Conservation (phyloP, 1,140 invertebrate genomes). For the Maniola jurtina region DNA sequence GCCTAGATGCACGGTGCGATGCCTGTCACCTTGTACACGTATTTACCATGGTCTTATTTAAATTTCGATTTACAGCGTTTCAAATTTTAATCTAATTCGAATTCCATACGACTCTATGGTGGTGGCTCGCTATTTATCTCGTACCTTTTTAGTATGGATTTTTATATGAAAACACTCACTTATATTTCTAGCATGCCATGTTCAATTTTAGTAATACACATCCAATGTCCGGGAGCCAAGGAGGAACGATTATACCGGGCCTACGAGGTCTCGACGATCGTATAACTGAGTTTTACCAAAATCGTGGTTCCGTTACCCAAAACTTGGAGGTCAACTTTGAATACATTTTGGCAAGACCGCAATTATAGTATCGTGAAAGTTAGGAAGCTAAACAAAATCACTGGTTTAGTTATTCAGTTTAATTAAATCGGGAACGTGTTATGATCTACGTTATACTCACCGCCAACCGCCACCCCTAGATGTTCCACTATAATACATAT, state of each 20-base stretch:
- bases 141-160: slow-evolving; percentile 34
- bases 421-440: slow-evolving; percentile 31
- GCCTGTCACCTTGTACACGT: slow-evolving; percentile 38
- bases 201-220: slow-evolving; percentile 48
- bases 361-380: slow-evolving; percentile 49
- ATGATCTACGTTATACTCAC: slow-evolving; percentile 49
- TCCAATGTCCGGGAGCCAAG: slow-evolving; percentile 61
- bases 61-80: slow-evolving; percentile 30
- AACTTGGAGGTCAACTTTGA: not conserved
- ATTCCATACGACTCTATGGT: slow-evolving; percentile 58
- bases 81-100: slow-evolving; percentile 41
- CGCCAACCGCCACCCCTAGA: slow-evolving; percentile 30
- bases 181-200: slow-evolving; percentile 66
- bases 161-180: slow-evolving; percentile 45
- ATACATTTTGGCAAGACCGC: slow-evolving; percentile 31
- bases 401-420: slow-evolving; percentile 39
- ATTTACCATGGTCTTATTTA: slow-evolving; percentile 26
- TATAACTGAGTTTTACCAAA: slow-evolving; percentile 41
- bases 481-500: slow-evolving; percentile 55
- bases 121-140: slow-evolving; percentile 56
- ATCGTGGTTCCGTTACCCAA: not conserved
- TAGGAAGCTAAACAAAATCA: slow-evolving; percentile 59
- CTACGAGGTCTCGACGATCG: slow-evolving; percentile 37
- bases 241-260: slow-evolving; percentile 43
- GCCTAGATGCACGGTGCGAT: too few relatives aligned